Base-by-base conservation (phyloP, 2,888 invertebrate genomes). In the Punctoribates punctum region DNA sequence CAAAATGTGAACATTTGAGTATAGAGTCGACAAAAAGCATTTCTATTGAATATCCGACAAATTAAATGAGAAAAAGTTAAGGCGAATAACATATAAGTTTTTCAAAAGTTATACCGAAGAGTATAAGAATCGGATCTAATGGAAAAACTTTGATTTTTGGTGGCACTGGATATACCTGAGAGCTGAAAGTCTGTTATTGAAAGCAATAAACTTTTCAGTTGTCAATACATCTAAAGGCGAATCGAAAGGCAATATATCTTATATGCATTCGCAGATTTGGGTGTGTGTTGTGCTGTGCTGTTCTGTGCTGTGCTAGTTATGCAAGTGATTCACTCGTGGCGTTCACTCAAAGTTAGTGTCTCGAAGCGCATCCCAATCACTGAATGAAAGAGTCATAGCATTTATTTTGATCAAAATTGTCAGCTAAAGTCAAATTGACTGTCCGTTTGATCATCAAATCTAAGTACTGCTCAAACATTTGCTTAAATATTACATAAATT, bases 171-270 rank as follows among this genome's bases (percentile, higher is more conserved):
- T 67, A 67, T 23, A n/a, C 23, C 20, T 38, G 20, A 29, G 65
- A n/a, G 65, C 34, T 38, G n/a, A 67, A 29, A 38, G 65, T 20
- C 48, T 42, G 42, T 72, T 70, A 72, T 46, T 46, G 48, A 46
- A 46, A 46, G 72, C 72, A 72, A 72, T 72, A 46, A 72, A 72
- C 72, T 72, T 72, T 72, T 46, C 72, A 72, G 25, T 72, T 72
- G 72, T 72, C 72, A 72, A 70, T 15, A 20, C 25, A 23, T 23
- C 23, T 25, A 60, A 13, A 25, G 46, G 17, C 46, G 23, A 25
- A 29, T n/a, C 42, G 48, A 48, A 25, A n/a, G 4, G 17, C 72
- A 72, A 72, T 72, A 46, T 72, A 46, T 72, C 20, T 67, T n/a
- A 70, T 46, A 42, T 42, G 20, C 15, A 67, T 48, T 42, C 13